Conservation (phyloP, 2,888 invertebrate genomes). For the Carpatolechia fugitivella region DNA sequence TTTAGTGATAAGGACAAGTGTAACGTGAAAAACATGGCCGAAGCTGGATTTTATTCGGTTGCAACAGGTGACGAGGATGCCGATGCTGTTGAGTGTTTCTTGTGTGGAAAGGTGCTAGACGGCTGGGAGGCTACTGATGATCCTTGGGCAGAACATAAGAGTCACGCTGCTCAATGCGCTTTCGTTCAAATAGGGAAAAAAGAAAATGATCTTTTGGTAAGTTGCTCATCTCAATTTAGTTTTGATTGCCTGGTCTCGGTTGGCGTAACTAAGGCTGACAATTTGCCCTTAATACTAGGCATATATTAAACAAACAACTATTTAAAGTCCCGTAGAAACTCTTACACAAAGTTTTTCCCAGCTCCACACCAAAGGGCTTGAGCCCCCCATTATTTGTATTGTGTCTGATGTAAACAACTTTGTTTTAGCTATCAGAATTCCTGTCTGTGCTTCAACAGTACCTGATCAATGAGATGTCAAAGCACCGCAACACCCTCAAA, state of each 20-base stretch:
- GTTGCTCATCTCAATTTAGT: conserved; percentile 20
- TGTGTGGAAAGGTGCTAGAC: conserved; percentile 90
- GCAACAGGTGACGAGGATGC: conserved; percentile 82
- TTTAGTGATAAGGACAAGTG: conserved; percentile 81
- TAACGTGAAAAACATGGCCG: conserved; percentile 87
- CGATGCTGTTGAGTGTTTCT: conserved; percentile 89
- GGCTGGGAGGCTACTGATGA: conserved; percentile 93
- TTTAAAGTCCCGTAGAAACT: no score
- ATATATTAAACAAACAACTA: no score
- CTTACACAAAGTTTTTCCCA: no score
- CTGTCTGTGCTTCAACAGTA: conserved; percentile 69
- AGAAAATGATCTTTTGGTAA: conserved; percentile 79
- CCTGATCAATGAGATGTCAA: conserved; percentile 62
- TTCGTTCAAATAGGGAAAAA: conserved; percentile 83
- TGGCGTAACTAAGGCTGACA: no score
- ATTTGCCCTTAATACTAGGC: no score
- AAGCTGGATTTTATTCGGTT: conserved; percentile 89
- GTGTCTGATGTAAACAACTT: no score
- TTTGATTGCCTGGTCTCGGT: no score
- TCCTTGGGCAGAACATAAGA: conserved; percentile 89
- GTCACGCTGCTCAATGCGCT: conserved; percentile 84
- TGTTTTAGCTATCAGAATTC: conserved; percentile 71
- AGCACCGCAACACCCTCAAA: conserved; percentile 51
- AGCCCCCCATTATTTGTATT: no score
- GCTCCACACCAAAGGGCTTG: no score